Conservation (phyloP, 2,797 vertebrate genomes). For the Novumbra hubbsi region DNA sequence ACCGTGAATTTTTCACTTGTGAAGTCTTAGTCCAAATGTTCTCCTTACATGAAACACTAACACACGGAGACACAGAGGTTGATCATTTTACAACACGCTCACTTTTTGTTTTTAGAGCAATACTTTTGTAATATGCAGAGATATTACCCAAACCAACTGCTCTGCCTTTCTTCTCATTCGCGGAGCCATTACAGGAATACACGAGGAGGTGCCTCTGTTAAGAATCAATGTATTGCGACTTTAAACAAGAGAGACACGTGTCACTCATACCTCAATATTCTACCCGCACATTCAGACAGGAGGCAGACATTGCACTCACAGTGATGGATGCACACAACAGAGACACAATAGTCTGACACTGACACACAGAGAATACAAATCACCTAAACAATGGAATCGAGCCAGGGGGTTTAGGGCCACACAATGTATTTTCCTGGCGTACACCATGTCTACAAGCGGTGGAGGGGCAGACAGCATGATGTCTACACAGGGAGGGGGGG, state of each 20-base stretch:
- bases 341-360: background rate
- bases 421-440: background rate
- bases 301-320: constrained; percentile 2
- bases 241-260: background rate
- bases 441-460: background rate
- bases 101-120: background rate
- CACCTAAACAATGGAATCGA: background rate
- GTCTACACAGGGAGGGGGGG: too few species aligned
- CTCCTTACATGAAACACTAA: constrained; percentile 10
- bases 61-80: background rate
- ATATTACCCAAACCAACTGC: background rate
- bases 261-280: background rate
- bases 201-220: background rate
- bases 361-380: background rate
- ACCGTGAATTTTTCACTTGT: background rate
- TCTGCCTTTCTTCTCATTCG: background rate
- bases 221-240: background rate
- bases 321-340: background rate
- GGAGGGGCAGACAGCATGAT: background rate
- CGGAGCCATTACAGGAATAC: background rate
- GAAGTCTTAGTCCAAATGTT: background rate
- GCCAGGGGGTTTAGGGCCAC: background rate
- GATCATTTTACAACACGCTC: background rate
- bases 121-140: background rate
- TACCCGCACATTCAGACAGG: background rate